Percentiles rank a stretch among this genome's conserved stretches.
phyloP scores from a whole-genome alignment of 2,888 invertebrate species.

The Gibbula magus region DNA sequence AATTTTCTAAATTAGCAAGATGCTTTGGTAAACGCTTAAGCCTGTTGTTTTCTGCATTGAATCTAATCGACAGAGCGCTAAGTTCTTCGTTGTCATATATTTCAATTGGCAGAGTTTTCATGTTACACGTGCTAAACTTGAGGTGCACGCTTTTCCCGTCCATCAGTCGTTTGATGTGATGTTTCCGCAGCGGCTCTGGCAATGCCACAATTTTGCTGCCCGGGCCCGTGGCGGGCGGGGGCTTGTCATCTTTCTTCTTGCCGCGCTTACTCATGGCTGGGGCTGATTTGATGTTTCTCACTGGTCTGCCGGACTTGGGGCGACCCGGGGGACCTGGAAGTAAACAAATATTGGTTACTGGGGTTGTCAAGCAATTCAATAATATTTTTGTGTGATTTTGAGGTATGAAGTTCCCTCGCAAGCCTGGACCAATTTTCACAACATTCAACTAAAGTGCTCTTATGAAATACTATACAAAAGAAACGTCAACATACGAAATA shows the following conservation, averaged over 20 bases:
- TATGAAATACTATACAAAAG: too few relatives aligned
- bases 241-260: slow-evolving; percentile 73
- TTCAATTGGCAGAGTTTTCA: slow-evolving; percentile 69
- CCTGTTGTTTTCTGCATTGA: slow-evolving; percentile 71
- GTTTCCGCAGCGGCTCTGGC: slow-evolving; percentile 67
- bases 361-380: too few relatives aligned
- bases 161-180: slow-evolving; percentile 60
- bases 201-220: slow-evolving; percentile 72
- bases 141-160: slow-evolving; percentile 61
- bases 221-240: slow-evolving; percentile 73
- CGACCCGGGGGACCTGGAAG: too few relatives aligned
- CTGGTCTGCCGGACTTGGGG: too few relatives aligned
- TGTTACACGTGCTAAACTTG: slow-evolving; percentile 63
- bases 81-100: slow-evolving; percentile 73
- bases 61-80: slow-evolving; percentile 58
- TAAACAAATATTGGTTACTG: too few relatives aligned
- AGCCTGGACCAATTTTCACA: too few relatives aligned
- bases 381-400: too few relatives aligned
- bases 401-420: too few relatives aligned
- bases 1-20: slow-evolving; percentile 60
- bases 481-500: too few relatives aligned
- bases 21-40: slow-evolving; percentile 70
- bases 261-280: slow-evolving; percentile 51
- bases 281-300: neutral
- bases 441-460: too few relatives aligned